Percentiles rank a stretch among this genome's conserved stretches.
These are phyloP conservation scores for Merluccius polli DNA, from an alignment of 2,797 vertebrate species.

Conservation along the genomic window DNA sequence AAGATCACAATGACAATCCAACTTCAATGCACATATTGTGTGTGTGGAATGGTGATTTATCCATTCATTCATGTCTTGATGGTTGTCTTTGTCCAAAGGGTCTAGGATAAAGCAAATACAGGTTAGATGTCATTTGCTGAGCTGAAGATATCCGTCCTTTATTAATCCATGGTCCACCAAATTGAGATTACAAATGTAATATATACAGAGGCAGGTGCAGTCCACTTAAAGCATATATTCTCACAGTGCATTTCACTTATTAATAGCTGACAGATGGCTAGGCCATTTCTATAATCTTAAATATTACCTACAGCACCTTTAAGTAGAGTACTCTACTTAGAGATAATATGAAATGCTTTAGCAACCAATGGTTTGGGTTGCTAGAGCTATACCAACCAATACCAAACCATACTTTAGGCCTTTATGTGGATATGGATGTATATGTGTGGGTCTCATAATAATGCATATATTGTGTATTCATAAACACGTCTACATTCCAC, in stretches of 20 bases:
- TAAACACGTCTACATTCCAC: not conserved
- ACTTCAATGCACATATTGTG: not conserved
- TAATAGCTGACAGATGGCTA: not conserved
- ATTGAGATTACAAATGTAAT: not conserved
- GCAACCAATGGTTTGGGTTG: too few species aligned
- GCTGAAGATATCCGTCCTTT: not conserved
- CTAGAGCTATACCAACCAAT: too few species aligned
- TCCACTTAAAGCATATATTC: not conserved
- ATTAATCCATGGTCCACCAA: not conserved
- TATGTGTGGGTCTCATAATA: not conserved
- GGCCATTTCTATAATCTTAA: not conserved
- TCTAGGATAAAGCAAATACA: not conserved
- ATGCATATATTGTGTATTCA: not conserved
- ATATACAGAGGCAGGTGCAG: too few species aligned
- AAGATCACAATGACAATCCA: not conserved
- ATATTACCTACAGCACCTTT: too few species aligned
- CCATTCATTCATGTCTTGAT: not conserved
- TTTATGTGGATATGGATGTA: not conserved
- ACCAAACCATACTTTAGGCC: too few species aligned
- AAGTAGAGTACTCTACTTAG: not conserved
- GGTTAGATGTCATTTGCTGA: too few species aligned
- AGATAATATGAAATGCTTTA: not conserved
- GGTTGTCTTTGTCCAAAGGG: not conserved
- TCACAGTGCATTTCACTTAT: not conserved
- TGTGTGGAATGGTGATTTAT: not conserved